Evolutionary conservation across 2,113 vertebrate genomes (phyloP), one percentile per base, ranked within the genome.

Genomic region (Passer domesticus): DNA sequence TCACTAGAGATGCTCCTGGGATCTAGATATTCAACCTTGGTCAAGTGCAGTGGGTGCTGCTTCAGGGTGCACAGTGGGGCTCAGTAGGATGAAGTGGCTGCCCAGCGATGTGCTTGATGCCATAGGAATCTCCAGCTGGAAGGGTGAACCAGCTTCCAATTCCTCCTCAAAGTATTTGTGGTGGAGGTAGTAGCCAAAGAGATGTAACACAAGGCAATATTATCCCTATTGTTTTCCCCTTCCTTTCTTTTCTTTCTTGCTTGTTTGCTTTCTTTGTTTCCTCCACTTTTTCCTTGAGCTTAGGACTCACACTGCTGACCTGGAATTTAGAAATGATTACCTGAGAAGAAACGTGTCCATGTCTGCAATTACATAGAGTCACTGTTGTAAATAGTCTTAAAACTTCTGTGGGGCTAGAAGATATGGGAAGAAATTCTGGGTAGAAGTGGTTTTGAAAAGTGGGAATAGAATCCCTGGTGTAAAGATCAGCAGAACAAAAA

Each of bases 341-440:
- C 27, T 64, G 28, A 39, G 35, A 79, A 76, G 15, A 33, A 47
- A 33, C 0, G 0, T 47, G 18, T 47, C 50, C 0, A 0, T 62
- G 7, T 44, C 19, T 82, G 35, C 24, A 82, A 19, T 53, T 75
- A n/a, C 11, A n/a, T 30, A 27, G 27, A 80, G 15, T 43, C 23
- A 33, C 30, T 86, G 21, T 37, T 59, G 27, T 44, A 64, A 76
- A 59, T 22, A 55, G 21, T 41, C 21, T 60, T 43, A n/a, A 91
- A 49, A 62, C 24, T 53, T 87, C 13, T 46, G 11, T n/a, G 41
- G 28, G 41, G 4, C 13, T 87, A n/a, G 24, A 43, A 83, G 15
- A n/a, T 75, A 53, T 3, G 18, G 20, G 28, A 62, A 55, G 35
- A 78, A 75, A n/a, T 55, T 19, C 21, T 70, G 43, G 25, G 14